Base-by-base conservation (phyloP, 2,888 invertebrate species). In the Fragum fragum region DNA sequence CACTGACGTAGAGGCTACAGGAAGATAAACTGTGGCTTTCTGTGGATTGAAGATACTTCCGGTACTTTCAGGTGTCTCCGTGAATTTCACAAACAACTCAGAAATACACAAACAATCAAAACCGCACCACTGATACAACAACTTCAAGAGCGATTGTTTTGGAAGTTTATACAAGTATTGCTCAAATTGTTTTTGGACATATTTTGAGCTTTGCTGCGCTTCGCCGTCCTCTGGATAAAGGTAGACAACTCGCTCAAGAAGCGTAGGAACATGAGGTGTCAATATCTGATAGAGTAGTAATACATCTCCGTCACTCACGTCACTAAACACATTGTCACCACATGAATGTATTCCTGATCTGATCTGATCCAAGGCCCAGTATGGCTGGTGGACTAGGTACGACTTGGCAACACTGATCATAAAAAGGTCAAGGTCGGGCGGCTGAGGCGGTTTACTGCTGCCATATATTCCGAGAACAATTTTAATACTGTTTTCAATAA, bases 81-180 rank as follows among this genome's bases (percentile, higher is more conserved):
- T 61, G 70, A 87, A 84, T 73, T 81, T 79, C 29, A 87, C 88
- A 72, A 76, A 86, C 28, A 90, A 66, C 6, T 85, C 83, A 21
- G 75, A 52, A 1, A 79, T 76, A 76, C 87, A 88, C 23, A 88
- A 73, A 80, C 88, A 88, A 69, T 90, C 88, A 36, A 77, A 84
- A 5, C 87, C 83, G 63, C 86, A 84, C 89, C 89, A 90, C 39
- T 83, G 77, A 14, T 85, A 73, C n/a, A 90, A 69, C 16, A 90
- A 74, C 47, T 69, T 82, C 11, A 66, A 32, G 2, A 90, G 63
- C 11, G 80, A 80, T 29, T 53, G 42, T 28, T 81, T 80, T 18
- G 85, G 80, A 28, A 90, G 73, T 53, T 81, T 85, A 76, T 85
- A 85, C 1, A 88, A 59, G 63, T 85, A 85, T 63, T 86, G 80